phyloP scores from a whole-genome alignment of 37 sponge, comb jelly and placozoan species.

The Eunapius fragilis region DNA sequence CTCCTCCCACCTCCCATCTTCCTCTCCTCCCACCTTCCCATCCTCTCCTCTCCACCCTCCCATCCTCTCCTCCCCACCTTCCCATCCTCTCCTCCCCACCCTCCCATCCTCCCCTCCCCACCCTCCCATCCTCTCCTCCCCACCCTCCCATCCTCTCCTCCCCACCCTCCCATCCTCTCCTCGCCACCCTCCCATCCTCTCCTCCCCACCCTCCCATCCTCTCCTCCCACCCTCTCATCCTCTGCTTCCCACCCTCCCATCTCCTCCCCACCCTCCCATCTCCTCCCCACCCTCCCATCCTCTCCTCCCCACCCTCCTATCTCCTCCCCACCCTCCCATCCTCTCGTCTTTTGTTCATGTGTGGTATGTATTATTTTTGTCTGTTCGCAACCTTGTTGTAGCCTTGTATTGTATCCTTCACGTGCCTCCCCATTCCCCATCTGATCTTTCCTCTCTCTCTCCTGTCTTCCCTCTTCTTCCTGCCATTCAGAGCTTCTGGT shows the following conservation, averaged over 20 bases:
- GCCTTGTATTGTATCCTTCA: too few species aligned
- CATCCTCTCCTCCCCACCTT: not conserved
- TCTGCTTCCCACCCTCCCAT: not conserved
- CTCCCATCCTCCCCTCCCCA: conserved; percentile 2
- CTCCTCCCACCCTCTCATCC: not conserved
- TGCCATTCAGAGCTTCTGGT: too few species aligned
- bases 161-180: conserved; percentile 17
- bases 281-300: too few species aligned
- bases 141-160: not conserved
- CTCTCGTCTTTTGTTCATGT: too few species aligned
- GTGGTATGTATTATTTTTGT: too few species aligned
- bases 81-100: too few species aligned
- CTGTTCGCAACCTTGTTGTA: too few species aligned
- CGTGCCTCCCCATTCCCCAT: too few species aligned
- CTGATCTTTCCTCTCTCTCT: conserved; percentile 20
- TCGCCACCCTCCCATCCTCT: conserved; percentile 12
- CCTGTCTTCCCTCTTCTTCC: not conserved
- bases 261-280: too few species aligned
- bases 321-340: too few species aligned
- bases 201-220: not conserved
- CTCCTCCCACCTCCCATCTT: not conserved
- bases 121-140: conserved; percentile 6
- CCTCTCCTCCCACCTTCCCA: not conserved
- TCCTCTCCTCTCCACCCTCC: conserved; percentile 8
- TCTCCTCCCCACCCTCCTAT: too few species aligned